Evolutionary conservation across 2,797 vertebrate genomes (phyloP).

Genomic region (Galaxias olidus): DNA sequence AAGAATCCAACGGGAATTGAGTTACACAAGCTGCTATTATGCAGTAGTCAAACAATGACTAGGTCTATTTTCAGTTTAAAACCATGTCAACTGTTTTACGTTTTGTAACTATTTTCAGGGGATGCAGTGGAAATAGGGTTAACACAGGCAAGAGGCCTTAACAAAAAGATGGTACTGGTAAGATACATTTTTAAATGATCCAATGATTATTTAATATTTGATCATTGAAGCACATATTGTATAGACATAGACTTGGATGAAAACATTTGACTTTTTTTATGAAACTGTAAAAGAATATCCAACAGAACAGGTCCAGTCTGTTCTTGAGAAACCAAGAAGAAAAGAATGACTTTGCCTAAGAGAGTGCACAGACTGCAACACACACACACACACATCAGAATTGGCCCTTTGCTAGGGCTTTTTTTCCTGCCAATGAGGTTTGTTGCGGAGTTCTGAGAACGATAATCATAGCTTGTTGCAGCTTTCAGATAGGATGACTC

Average conservation of each 20-base stretch:
- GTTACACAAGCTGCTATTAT: too few relatives aligned
- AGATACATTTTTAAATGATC: too few relatives aligned
- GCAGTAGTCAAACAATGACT: not conserved
- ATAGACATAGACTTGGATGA: not conserved
- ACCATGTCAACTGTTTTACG: too few relatives aligned
- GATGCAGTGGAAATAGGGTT: too few relatives aligned
- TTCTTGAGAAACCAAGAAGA: not conserved
- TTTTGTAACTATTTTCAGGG: too few relatives aligned
- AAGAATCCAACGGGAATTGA: not conserved
- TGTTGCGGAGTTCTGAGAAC: slow-evolving; percentile 14
- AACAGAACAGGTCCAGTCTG: not conserved
- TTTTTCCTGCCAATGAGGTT: not conserved
- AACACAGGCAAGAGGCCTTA: too few relatives aligned
- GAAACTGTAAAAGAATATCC: not conserved
- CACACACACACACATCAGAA: not conserved
- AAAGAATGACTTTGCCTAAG: not conserved
- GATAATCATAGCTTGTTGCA: too few relatives aligned
- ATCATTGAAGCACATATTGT: too few relatives aligned
- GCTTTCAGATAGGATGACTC: not conserved
- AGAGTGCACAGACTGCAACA: not conserved
- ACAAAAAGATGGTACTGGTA: not conserved
- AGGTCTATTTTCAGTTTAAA: too few relatives aligned
- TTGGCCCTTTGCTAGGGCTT: too few relatives aligned
- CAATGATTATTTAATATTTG: too few relatives aligned
- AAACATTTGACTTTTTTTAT: not conserved